Base-by-base conservation (phyloP, 2,888 invertebrate genomes). In the Malthinus seriepunctatus region DNA sequence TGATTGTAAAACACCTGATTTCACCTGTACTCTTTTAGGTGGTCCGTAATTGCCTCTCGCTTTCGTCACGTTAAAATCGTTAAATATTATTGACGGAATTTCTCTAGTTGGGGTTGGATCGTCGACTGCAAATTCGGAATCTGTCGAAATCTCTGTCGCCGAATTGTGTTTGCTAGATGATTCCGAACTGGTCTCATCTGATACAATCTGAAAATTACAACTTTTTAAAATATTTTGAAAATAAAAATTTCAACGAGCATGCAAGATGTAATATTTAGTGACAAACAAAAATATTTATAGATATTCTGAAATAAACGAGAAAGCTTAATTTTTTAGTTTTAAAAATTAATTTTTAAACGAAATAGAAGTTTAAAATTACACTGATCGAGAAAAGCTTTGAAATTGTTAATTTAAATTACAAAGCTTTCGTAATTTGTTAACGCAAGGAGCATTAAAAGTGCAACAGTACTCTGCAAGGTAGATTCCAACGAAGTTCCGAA, bases 81-180 rank as follows among this genome's bases (percentile, higher is more conserved):
- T 88, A 63, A 89, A 86, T 50, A 89, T 83, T 56, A 92, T 91
- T 65, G 89, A 86, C 8, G 93, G 93, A 23, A 89, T 85, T 64
- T 88, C 87, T 51, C 88, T 85, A 1, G 87, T 86, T 14, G 89
- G 89, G 0, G 84, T 85, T 11, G 80, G 80, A 38, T 88, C 89
- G 72, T 93, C 93, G 63, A 91, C 88, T 65, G 92, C 94, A 73
- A 95, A 94, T 80, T 95, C 94, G 23, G 94, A 94, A 80, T 95
- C 94, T 0, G 94, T 94, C 46, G 93, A 93, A 69, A 94, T 94
- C 82, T 94, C 94, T 1, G 94, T 94, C 1, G 92, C 93, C 6
- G 93, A 93, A 70, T 93, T 93, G 67, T 89, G 88, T 71, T 87
- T 86, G 68, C 88, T 88, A 65, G 87, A 86, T 60, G 89, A 85